Base-by-base conservation (phyloP, 2,113 vertebrate species). In the Benitochromis conjunctus region DNA sequence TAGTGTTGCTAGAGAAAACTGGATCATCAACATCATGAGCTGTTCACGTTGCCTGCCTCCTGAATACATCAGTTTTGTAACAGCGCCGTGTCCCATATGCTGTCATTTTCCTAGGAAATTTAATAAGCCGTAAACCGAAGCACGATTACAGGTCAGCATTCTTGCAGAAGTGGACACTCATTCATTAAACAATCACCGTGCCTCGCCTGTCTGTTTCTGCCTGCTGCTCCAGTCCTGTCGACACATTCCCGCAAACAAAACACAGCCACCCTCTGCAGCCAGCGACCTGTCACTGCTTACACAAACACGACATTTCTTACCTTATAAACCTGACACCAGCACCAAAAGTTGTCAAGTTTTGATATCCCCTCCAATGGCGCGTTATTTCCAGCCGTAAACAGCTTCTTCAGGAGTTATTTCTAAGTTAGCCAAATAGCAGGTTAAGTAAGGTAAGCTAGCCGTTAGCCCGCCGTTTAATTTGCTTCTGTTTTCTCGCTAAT, bases 361-460 rank as follows among this genome's bases (percentile, higher is more conserved):
- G 16, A 7, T 34, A n/a, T n/a, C 26, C 13, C 9, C 7, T 19
- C 79, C 5, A 46, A 24, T 12, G 18, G 6, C 14, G 10, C 3
- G n/a, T 60, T 71, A 21, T 79, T 79, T 81, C 11, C 3, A 21
- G 26, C 78, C 4, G 46, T 78, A 57, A 7, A 69, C 57, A 43
- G 36, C 24, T 36, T 90, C 5, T 48, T 74, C 24, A 2, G 26
- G 18, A 5, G 29, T 43, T 64, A 43, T 74, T 91, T 84, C 2
- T 16, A 92, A 91, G 74, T 94, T 83, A 86, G 60, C 83, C 51
- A 77, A 82, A 84, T 24, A 54, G 46, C 51, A 76, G 76, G 83
- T 90, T 83, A 79, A 88, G 79, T 88, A 88, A 91, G 82, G 60
- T 78, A 60, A 56, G 94, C 90, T 92, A 88, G 88, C 88, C 6